Conservation (phyloP, 2,113 vertebrate species). For the Agelaius phoeniceus region DNA sequence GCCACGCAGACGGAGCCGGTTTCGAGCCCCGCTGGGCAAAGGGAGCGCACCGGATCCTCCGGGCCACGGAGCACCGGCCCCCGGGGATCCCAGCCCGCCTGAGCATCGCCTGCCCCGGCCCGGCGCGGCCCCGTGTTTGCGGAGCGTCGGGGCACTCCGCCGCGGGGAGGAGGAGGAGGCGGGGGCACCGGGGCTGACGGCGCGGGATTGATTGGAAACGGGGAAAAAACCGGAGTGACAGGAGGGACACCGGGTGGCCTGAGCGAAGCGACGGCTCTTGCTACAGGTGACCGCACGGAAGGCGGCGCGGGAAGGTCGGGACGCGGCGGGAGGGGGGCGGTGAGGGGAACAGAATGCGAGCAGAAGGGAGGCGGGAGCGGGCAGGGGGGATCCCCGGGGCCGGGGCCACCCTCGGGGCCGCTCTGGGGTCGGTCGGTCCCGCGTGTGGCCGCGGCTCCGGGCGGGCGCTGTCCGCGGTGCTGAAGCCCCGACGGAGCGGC, state of each 20-base stretch:
- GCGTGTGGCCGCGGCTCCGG: neutral
- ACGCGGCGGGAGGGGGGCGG: neutral
- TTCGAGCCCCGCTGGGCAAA: neutral
- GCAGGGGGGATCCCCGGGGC: neutral
- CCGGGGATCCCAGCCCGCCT: neutral
- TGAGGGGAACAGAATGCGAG: neutral
- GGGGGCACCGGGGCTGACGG: neutral
- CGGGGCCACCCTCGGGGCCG: neutral
- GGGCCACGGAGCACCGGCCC: neutral
- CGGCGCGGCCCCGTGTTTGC: neutral
- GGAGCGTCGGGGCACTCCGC: neutral
- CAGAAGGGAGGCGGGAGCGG: neutral
- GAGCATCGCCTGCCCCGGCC: neutral
- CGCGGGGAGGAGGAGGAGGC: neutral
- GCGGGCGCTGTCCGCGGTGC: conserved; percentile 45
- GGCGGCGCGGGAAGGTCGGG: neutral
- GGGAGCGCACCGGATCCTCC: neutral
- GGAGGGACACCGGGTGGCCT: neutral
- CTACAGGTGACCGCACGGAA: neutral
- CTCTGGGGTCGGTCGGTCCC: neutral
- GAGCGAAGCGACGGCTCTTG: neutral
- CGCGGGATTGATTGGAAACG: neutral
- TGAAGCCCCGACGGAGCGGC: conserved; percentile 25
- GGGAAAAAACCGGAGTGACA: neutral
- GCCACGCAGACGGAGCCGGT: neutral